A percentile compares a stretch with the other conserved stretches of the same genome.
Evolutionary conservation across 2,797 vertebrate species (phyloP).

Genomic region (Paramormyrops hopkinsi): DNA sequence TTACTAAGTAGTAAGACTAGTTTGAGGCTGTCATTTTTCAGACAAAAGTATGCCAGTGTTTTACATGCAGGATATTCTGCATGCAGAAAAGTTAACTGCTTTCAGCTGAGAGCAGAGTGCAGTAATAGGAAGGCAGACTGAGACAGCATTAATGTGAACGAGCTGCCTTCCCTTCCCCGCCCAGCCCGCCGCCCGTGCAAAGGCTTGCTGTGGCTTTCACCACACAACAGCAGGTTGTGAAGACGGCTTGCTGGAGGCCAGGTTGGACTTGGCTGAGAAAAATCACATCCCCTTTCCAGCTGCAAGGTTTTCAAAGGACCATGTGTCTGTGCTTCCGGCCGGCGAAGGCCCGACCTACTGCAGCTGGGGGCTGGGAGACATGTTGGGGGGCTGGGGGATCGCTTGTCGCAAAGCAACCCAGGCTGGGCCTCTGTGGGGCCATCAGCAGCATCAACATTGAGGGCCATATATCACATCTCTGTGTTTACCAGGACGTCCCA

Average conservation of each 20-base stretch:
- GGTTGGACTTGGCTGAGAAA: constrained; percentile 65
- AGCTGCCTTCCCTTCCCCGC: neutral
- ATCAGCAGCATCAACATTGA: constrained; percentile 52
- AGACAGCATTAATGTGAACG: constrained; percentile 4
- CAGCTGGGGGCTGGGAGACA: constrained; percentile 43
- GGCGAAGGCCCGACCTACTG: neutral
- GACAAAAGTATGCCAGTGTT: neutral
- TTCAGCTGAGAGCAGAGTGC: neutral
- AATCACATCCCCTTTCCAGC: constrained; percentile 59
- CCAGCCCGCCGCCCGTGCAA: constrained; percentile 37
- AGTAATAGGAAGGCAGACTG: neutral
- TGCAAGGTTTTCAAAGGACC: constrained; percentile 53
- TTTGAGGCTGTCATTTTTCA: neutral
- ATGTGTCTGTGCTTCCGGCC: constrained; percentile 49
- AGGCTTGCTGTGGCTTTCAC: constrained; percentile 57
- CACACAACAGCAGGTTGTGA: constrained; percentile 47
- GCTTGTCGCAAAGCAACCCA: constrained; percentile 31
- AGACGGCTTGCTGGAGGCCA: constrained; percentile 43
- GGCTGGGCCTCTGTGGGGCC: constrained; percentile 42
- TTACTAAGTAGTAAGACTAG: neutral
- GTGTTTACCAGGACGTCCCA: constrained; percentile 54
- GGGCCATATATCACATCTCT: constrained; percentile 59
- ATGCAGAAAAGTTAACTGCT: neutral
- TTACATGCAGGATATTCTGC: neutral
- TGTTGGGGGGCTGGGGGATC: constrained; percentile 37